These are phyloP conservation scores for Phymorhynchus buccinoides DNA, from an alignment of 1,140 invertebrate species.

Conservation along the genomic window DNA sequence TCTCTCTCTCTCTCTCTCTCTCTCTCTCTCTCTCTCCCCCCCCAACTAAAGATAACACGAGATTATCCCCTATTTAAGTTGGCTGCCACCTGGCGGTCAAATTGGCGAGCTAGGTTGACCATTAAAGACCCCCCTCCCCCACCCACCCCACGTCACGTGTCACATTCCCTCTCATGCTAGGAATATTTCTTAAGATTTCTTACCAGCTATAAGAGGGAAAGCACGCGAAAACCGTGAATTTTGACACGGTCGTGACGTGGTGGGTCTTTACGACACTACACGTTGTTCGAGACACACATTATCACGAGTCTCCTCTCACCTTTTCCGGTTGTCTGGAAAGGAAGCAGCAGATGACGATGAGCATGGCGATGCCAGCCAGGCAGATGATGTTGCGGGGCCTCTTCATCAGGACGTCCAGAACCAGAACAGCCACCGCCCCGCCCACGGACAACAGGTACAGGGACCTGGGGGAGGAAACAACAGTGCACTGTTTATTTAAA, in stretches of 20 bases:
- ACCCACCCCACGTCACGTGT: background rate
- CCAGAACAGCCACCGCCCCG: background rate
- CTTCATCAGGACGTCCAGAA: background rate
- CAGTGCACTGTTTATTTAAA: background rate
- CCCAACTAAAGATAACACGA: too few species aligned
- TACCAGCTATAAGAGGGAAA: too few species aligned
- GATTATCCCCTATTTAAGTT: too few species aligned
- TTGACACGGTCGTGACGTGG: too few species aligned
- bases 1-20: background rate
- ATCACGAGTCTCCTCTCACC: background rate
- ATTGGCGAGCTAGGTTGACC: too few species aligned
- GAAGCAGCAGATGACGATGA: background rate
- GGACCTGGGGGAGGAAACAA: background rate
- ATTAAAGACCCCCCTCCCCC: background rate
- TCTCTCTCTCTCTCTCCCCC: background rate
- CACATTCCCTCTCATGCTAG: too few species aligned
- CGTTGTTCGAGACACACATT: too few species aligned
- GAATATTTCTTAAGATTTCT: too few species aligned
- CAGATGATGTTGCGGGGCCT: background rate
- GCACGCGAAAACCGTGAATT: too few species aligned
- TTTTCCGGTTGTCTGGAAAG: conserved; percentile 4
- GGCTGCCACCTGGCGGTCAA: too few species aligned
- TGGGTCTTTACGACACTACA: too few species aligned
- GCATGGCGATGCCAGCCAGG: background rate
- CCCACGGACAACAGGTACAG: conserved; percentile 9